Conservation (phyloP, 2,888 invertebrate species). For the Criorhina ranunculi region DNA sequence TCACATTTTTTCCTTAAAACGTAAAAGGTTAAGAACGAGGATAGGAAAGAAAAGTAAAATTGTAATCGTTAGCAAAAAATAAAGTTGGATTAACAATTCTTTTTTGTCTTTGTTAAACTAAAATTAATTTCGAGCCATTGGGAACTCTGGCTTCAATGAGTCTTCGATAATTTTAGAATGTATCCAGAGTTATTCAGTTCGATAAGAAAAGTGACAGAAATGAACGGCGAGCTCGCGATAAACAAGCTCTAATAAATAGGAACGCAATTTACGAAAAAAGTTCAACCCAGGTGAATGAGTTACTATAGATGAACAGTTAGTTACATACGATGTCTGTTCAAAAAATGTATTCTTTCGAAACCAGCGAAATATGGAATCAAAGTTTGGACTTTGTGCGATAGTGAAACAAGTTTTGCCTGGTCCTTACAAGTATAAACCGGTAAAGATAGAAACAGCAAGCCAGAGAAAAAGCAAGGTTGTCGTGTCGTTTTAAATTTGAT, state of each 20-base stretch:
- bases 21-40: too few species aligned
- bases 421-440: slow-evolving; percentile 12
- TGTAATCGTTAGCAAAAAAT: too few species aligned
- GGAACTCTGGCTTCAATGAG: too few species aligned
- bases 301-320: slow-evolving; percentile 31
- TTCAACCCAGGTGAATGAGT: slow-evolving; percentile 21
- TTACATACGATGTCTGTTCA: slow-evolving; percentile 20
- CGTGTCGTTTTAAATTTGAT: slow-evolving; percentile 13
- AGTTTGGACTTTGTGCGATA: neutral
- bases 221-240: slow-evolving; percentile 17
- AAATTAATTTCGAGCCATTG: too few species aligned
- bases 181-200: slow-evolving; percentile 24
- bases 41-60: too few species aligned
- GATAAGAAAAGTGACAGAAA: slow-evolving; percentile 24
- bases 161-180: slow-evolving; percentile 22
- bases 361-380: slow-evolving; percentile 1
- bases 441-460: slow-evolving; percentile 1
- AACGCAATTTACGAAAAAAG: neutral
- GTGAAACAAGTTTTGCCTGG: slow-evolving; percentile 27
- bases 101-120: too few species aligned
- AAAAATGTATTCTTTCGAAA: neutral
- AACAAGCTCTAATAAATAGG: slow-evolving; percentile 13
- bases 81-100: too few species aligned
- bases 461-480: slow-evolving; percentile 17
- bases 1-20: too few species aligned